A percentile compares a stretch with the other conserved stretches of the same genome.
Conservation (phyloP, 2,888 invertebrate species). For the Lasioglossum lativentre region DNA sequence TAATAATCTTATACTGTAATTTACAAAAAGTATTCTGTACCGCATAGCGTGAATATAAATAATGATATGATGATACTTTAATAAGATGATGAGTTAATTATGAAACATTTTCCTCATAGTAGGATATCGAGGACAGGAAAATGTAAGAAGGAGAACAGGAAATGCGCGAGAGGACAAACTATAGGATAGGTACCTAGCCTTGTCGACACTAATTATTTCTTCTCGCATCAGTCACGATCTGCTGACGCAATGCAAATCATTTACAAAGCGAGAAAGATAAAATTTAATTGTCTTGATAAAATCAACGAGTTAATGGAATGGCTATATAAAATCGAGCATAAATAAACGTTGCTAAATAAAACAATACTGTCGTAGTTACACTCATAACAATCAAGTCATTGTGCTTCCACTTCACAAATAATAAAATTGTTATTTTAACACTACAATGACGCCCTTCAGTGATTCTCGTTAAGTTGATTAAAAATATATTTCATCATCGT, state of each 20-base stretch:
- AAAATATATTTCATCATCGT: background rate
- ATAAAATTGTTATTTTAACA: background rate
- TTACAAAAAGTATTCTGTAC: background rate
- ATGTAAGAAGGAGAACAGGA: background rate
- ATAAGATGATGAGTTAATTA: background rate
- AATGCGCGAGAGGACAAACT: background rate
- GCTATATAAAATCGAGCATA: background rate
- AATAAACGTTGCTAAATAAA: background rate
- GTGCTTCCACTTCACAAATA: background rate
- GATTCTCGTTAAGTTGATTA: background rate
- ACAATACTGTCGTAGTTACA: background rate
- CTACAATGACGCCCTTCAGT: background rate
- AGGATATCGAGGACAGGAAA: background rate
- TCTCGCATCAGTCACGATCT: background rate
- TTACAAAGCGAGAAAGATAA: background rate
- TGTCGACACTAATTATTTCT: background rate
- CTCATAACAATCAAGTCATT: background rate
- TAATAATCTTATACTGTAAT: too few species aligned
- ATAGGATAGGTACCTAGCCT: background rate
- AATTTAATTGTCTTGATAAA: background rate
- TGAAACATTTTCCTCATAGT: background rate
- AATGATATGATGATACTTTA: background rate
- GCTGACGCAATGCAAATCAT: background rate
- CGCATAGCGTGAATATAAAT: background rate
- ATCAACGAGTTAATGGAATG: background rate